Conservation (phyloP, 2,797 vertebrate species). For the Acanthopagrus latus region DNA sequence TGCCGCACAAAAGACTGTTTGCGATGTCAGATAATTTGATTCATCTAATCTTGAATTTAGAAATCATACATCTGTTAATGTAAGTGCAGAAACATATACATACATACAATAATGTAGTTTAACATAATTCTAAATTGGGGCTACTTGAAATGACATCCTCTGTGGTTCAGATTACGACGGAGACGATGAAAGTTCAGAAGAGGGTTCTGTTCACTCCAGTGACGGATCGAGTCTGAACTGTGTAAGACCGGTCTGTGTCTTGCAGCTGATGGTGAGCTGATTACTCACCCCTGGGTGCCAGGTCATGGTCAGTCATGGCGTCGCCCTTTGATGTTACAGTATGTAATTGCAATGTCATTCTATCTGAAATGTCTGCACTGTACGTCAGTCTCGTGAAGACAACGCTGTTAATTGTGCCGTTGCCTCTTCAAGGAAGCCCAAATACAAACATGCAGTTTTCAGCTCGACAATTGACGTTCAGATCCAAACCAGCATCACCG, state of each 20-base stretch:
- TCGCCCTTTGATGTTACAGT: conserved; percentile 35
- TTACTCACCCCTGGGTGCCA: conserved; percentile 39
- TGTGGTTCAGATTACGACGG: neutral
- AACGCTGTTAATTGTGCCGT: neutral
- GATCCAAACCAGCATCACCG: neutral
- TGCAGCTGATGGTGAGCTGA: conserved; percentile 36
- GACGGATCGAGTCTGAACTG: conserved; percentile 31
- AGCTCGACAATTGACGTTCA: no score
- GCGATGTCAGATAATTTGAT: neutral
- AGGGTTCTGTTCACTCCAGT: neutral
- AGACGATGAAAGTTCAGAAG: neutral
- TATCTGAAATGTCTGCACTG: conserved; percentile 3
- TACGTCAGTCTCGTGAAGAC: conserved; percentile 11
- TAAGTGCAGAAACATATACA: no score
- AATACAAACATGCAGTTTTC: neutral
- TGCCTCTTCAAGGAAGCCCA: neutral
- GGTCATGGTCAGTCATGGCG: conserved; percentile 40
- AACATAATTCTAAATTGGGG: neutral
- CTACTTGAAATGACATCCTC: neutral
- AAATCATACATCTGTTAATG: no score
- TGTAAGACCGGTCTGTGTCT: conserved; percentile 23
- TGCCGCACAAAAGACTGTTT: neutral
- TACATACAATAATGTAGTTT: no score
- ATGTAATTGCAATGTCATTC: conserved; percentile 31
- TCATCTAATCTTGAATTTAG: neutral